phyloP scores from a whole-genome alignment of 2,888 invertebrate genomes.

The Lasioglossum zephyrum region DNA sequence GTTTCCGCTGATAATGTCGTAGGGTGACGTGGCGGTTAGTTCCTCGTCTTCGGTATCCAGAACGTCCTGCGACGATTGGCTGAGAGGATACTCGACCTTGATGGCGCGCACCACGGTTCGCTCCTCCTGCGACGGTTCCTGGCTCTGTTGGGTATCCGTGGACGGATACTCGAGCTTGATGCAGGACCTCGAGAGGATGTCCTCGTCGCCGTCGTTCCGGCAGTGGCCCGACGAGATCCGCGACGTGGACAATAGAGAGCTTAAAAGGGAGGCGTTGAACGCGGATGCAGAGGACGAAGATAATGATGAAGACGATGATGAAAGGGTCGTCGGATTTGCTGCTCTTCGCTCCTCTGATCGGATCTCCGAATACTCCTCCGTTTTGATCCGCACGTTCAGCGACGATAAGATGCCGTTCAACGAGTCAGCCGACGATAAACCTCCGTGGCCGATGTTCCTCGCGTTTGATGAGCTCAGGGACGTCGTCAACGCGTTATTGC shows the following conservation, averaged over 20 bases:
- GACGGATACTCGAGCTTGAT: slow-evolving; percentile 72
- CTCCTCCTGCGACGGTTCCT: slow-evolving; percentile 50
- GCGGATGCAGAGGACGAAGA: slow-evolving; percentile 63
- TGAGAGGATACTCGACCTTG: slow-evolving; percentile 75
- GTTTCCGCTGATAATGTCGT: slow-evolving; percentile 75
- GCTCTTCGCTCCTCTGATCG: slow-evolving; percentile 63
- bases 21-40: slow-evolving; percentile 74
- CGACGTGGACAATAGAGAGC: slow-evolving; percentile 76
- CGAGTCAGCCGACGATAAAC: slow-evolving; percentile 71
- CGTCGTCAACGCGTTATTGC: slow-evolving; percentile 70
- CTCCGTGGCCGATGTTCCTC: slow-evolving; percentile 36
- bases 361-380: slow-evolving; percentile 71
- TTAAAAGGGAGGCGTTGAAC: slow-evolving; percentile 74
- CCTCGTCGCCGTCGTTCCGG: slow-evolving; percentile 64
- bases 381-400: slow-evolving; percentile 75
- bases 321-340: slow-evolving; percentile 42
- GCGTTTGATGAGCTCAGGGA: slow-evolving; percentile 57
- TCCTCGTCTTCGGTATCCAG: slow-evolving; percentile 75
- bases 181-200: slow-evolving; percentile 59
- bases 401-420: slow-evolving; percentile 77
- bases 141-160: slow-evolving; percentile 26
- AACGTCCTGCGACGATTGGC: slow-evolving; percentile 70
- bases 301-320: slow-evolving; percentile 52
- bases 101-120: slow-evolving; percentile 56
- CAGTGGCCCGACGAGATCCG: slow-evolving; percentile 63